Base-by-base conservation (phyloP, 2,113 vertebrate genomes). In the Willisornis vidua region DNA sequence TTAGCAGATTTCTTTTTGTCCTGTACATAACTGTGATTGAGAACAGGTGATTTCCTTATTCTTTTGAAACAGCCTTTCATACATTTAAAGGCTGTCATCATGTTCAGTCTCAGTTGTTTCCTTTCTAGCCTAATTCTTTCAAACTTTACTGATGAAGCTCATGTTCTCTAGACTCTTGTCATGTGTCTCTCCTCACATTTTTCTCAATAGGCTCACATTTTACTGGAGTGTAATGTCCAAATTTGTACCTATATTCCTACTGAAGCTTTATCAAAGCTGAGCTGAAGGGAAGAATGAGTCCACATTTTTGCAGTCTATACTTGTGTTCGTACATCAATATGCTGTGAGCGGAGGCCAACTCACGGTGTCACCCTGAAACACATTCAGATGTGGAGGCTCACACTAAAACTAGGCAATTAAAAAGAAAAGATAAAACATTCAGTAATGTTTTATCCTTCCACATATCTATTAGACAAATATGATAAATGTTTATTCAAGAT, bases 21-120 rank as follows among this genome's bases (percentile, higher is more conserved):
- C 72, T 93, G 29, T 92, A 83, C 46, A 67, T 94, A 88, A 86
- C 22, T 90, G 37, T 79, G 94, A 82, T 54, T 87, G 83, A 93
- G 92, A 90, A 77, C 39, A 80, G 68, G 61, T 89, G 95, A 93
- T 94, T 93, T 96, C 83, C 86, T 92, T 90, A 67, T 71, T 84
- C 90, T 97, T 94, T 74, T 86, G 83, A 94, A 93, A 63, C 46
- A 77, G 45, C 33, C 55, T 92, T 97, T 95, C 70, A 63, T 92
- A 62, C 84, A 71, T 96, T 92, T 86, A 75, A 94, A 94, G 51
- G 76, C 79, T 83, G 90, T 96, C 93, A 90, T 88, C 82, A 19
- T 93, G 86, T 84, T 77, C 92, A 55, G 58, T 95, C 79, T 95
- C 76, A n/a, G 75, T 66, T 94, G 59, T 83, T 88, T 94, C 83